These are phyloP conservation scores for Stenchaetothrips biformis DNA, from an alignment of 2,888 invertebrate species.

Conservation along the genomic window DNA sequence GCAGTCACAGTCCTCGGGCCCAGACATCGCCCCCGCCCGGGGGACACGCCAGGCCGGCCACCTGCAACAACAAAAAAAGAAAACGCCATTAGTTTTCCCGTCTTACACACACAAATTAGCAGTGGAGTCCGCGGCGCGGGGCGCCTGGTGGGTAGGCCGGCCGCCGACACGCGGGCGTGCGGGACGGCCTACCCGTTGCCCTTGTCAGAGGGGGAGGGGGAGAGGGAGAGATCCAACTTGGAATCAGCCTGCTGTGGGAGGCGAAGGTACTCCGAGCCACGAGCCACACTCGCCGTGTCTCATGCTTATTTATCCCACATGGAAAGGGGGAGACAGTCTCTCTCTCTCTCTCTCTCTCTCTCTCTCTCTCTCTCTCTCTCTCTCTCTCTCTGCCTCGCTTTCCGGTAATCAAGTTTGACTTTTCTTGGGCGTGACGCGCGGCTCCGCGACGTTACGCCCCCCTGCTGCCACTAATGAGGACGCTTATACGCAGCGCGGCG, in stretches of 20 bases:
- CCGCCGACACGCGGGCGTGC: too few relatives aligned
- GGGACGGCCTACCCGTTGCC: too few relatives aligned
- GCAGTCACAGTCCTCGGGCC: slow-evolving; percentile 60
- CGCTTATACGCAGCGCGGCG: neutral
- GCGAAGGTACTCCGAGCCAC: neutral
- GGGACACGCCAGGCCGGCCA: neutral
- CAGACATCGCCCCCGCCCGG: slow-evolving; percentile 21
- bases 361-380: too few relatives aligned
- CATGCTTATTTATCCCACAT: neutral
- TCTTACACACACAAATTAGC: too few relatives aligned
- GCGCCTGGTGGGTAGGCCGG: too few relatives aligned
- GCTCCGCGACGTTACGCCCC: neutral
- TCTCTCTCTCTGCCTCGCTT: neutral
- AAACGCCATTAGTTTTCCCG: too few relatives aligned
- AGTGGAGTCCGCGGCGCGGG: too few relatives aligned
- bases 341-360: too few relatives aligned
- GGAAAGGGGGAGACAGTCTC: neutral
- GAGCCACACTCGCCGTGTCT: neutral
- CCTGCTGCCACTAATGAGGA: neutral
- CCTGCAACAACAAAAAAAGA: neutral
- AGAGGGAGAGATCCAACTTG: too few relatives aligned
- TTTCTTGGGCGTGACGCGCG: slow-evolving; percentile 3
- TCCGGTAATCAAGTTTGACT: slow-evolving; percentile 18
- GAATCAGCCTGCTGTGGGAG: neutral
- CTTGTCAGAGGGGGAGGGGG: too few relatives aligned